Base-by-base conservation (phyloP, 2,113 vertebrate genomes). In the Muntiacus muntjak region DNA sequence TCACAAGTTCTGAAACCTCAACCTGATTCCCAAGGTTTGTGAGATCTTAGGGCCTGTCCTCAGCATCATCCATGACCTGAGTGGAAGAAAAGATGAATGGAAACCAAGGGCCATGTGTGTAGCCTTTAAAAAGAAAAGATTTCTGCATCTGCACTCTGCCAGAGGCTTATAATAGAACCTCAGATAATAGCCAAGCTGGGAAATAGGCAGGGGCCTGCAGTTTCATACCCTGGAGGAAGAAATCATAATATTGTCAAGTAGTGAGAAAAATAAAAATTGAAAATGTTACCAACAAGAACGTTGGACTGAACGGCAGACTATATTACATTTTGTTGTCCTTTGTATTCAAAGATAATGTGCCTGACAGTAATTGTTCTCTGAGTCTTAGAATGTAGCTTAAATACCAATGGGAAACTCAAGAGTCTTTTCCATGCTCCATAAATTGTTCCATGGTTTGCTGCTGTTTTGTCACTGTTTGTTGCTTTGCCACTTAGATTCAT, bases 261-360 rank as follows among this genome's bases (percentile, higher is more conserved):
- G 84, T 21, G 89, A 92, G 96, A 95, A 96, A 95, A 94, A 96
- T 67, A 40, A 95, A 97, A 97, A 76, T 47, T 57, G 89, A 93
- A 91, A 96, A 71, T 57, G 82, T 60, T 94, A 92, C 92, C 26
- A 8, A 64, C 43, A 40, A 88, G 95, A 97, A 45, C 1, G 28
- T 16, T 36, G 52, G 43, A 21, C 40, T 40, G 82, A 52, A 74
- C 23, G 12, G 43, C 82, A 87, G 85, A n/a, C 85, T 12, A 5
- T 25, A n/a, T 78, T 88, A 40, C 10, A 50, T 60, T 84, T 54
- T 43, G 55, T 57, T 92, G 95, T 96, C 71, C 87, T 96, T 89
- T 90, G 90, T 45, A 83, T 82, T 85, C 92, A 50, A 28, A 84
- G 82, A 95, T 33, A 86, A 94, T 82, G 28, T 52, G 36, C 36